Percentiles rank a stretch among this genome's conserved stretches.
These are phyloP conservation scores for Microtus richardsoni DNA, from an alignment of 2,113 vertebrate species.

Conservation along the genomic window DNA sequence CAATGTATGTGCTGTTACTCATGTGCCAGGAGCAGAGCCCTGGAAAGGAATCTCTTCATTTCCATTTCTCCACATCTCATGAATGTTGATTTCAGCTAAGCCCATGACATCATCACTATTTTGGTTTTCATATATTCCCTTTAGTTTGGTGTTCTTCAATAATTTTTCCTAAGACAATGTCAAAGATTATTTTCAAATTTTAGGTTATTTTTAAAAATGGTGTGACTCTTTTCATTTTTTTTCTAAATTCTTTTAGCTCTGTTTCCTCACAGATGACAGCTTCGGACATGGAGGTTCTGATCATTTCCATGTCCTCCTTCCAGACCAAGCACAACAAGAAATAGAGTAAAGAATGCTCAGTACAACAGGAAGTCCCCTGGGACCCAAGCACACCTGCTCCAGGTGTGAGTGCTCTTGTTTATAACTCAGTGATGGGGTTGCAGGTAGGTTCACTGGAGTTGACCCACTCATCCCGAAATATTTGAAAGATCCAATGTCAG, in stretches of 20 bases:
- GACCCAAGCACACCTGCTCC: rapidly evolving
- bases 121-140: not conserved
- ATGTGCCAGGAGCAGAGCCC: too few relatives aligned
- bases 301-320: not conserved
- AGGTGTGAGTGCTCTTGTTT: rapidly evolving
- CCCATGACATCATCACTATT: not conserved
- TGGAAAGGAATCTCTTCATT: not conserved
- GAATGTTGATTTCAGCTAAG: not conserved
- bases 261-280: not conserved
- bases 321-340: not conserved
- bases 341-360: too few relatives aligned
- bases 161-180: not conserved
- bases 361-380: rapidly evolving
- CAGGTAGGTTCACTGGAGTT: rapidly evolving
- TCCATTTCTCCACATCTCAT: not conserved
- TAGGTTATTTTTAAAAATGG: not conserved
- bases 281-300: not conserved
- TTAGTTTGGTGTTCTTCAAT: not conserved
- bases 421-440: rapidly evolving
- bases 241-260: not conserved
- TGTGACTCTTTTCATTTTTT: not conserved
- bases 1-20: rapidly evolving
- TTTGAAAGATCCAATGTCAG: not conserved
- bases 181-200: not conserved
- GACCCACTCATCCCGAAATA: rapidly evolving